phyloP scores from a whole-genome alignment of 2,888 invertebrate genomes.

The Dynastes maya region DNA sequence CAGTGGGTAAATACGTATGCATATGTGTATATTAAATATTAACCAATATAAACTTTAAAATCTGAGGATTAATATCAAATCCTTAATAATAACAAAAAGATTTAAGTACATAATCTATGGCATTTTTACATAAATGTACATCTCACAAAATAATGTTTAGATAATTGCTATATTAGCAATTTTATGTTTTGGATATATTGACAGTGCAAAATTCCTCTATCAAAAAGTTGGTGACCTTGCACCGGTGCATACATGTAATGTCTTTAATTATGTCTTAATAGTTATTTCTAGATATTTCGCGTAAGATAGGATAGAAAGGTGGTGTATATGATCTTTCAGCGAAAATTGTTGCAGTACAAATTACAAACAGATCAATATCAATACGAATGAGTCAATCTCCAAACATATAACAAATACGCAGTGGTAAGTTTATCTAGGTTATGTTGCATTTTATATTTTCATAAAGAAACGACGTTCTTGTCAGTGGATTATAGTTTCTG shows the following conservation, averaged over 20 bases:
- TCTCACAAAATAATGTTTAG: no score
- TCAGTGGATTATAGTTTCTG: not conserved
- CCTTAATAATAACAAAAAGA: no score
- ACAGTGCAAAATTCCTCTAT: not conserved
- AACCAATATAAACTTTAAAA: no score
- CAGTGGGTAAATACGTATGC: no score
- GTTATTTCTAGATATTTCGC: not conserved
- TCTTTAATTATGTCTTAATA: conserved; percentile 2
- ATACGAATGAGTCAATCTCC: conserved; percentile 9
- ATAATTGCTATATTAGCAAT: no score
- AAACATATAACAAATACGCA: conserved; percentile 8
- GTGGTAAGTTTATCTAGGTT: conserved; percentile 26
- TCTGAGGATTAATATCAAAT: no score
- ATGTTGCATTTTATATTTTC: not conserved
- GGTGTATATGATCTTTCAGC: conserved; percentile 2
- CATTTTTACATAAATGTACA: no score
- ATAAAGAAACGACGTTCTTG: not conserved
- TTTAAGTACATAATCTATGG: no score
- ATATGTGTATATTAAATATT: no score
- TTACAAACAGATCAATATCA: conserved; percentile 14
- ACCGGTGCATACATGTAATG: not conserved
- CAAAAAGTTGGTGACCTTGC: not conserved
- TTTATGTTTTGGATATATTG: no score
- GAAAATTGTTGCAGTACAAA: conserved; percentile 7
- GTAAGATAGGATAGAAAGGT: not conserved